Evolutionary conservation across 2,888 invertebrate genomes (phyloP).

Genomic region (Acanthosoma haemorrhoidale): DNA sequence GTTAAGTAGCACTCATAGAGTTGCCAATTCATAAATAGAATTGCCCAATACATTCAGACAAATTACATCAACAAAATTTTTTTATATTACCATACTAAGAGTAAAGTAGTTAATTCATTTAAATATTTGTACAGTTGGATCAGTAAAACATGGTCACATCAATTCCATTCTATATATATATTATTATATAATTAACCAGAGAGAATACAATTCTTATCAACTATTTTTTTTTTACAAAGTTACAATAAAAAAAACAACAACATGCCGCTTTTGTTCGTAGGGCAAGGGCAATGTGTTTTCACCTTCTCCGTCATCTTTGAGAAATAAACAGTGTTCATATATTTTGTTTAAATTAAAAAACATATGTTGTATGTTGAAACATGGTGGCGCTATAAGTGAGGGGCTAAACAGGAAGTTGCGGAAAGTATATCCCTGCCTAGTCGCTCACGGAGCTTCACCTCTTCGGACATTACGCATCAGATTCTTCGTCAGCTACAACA

Average conservation of each 20-base stretch:
- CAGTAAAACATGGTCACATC: slow-evolving; percentile 38
- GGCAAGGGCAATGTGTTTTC: slow-evolving; percentile 29
- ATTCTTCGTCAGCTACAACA: slow-evolving; percentile 41
- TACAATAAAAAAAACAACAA: slow-evolving; percentile 33
- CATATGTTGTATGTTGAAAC: background rate
- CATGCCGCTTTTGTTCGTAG: slow-evolving; percentile 23
- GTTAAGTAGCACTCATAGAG: slow-evolving; percentile 33
- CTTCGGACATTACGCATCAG: slow-evolving; percentile 40
- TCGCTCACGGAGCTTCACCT: slow-evolving; percentile 9
- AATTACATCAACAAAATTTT: background rate
- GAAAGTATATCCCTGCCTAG: slow-evolving; percentile 15
- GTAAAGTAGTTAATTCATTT: slow-evolving; percentile 33
- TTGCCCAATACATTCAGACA: slow-evolving; percentile 5
- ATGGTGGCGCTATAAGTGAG: background rate
- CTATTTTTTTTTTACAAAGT: slow-evolving; percentile 38
- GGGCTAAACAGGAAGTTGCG: slow-evolving; percentile 13
- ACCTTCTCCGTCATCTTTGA: slow-evolving; percentile 28
- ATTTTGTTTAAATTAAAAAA: slow-evolving; percentile 30
- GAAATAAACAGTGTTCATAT: slow-evolving; percentile 31
- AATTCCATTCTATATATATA: slow-evolving; percentile 34
- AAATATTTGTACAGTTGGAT: slow-evolving; percentile 40
- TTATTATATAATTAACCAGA: slow-evolving; percentile 34
- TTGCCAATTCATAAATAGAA: slow-evolving; percentile 24
- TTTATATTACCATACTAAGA: slow-evolving; percentile 18
- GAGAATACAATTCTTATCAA: slow-evolving; percentile 36